Base-by-base conservation (phyloP, 1,140 invertebrate genomes). In the Drosophila cardini region DNA sequence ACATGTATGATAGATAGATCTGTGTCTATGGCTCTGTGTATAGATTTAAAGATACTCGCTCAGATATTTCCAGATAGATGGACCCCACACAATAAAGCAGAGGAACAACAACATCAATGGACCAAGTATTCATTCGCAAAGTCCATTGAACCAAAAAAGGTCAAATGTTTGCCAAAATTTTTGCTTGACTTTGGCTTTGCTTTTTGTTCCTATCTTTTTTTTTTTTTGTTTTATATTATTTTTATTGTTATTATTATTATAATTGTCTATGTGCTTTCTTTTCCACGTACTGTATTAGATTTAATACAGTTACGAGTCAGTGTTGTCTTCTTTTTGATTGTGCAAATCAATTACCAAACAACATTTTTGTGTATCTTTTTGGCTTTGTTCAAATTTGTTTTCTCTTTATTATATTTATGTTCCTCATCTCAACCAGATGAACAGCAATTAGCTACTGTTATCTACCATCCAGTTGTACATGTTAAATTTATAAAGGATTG, bases 101-200 rank as follows among this genome's bases (percentile, higher is more conserved):
- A 62, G 10, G 26, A 58, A n/a, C 55, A 38, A 34, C 53, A 52
- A 38, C 21, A 62, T 40, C 18, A 46, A 16, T 40, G 45, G 42
- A 67, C 7, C 32, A 57, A 43, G 38, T 32, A 46, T 34, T 4
- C 15, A 40, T 46, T 16, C 16, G 60, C 30, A 7, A 55, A 86
- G 81, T 85, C 70, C 81, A 86, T 75, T 86, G 81, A 85, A 85
- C 81, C 71, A 85, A 75, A 86, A 26, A 78, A 86, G 82, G 82
- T 85, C 78, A 85, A 86, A 74, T 72, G 57, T 42, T 76, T 74
- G 74, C 63, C 26, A 74, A 85, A 85, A 85, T 69, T 70, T 60
- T 84, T 70, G 46, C 58, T 72, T 68, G 48, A 18, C 21, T 63
- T 67, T 61, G 42, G 46, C 46, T 67, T 26, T 67, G 32, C n/a